Base-by-base conservation (phyloP, 2,888 invertebrate species). In the Trilocha varians region DNA sequence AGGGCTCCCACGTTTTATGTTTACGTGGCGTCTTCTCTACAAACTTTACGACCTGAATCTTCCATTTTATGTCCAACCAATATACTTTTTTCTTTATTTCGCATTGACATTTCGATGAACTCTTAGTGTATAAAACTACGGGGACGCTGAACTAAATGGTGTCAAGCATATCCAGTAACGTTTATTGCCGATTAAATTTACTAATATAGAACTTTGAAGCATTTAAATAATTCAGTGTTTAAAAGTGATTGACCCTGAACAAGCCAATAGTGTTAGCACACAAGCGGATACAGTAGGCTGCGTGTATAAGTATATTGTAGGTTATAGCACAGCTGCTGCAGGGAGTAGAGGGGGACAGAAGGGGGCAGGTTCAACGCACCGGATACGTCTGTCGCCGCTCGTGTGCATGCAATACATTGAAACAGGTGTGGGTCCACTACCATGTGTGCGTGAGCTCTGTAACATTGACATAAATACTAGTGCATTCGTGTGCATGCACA, bases 381-480 rank as follows among this genome's bases (percentile, higher is more conserved):
- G 83, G 83, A 83, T 77, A 78, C 76, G 76, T 74, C 72, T 77
- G 77, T 78, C 77, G 78, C 68, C 69, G 71, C 61, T 57, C 48
- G 53, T 47, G 48, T 62, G 64, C 65, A 66, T 70, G 67, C 70
- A 66, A 61, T 47, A 56, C 65, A 70, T 55, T 56, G 59, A 68
- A 59, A 62, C 72, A 75, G 74, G 78, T 78, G 76, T 72, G 73
- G 43, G 76, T 66, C 50, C 44, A 38, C 32, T 52, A 32, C 42
- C 14, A 46, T 66, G 63, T 72, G 68, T 67, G 69, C 47, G 59
- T 52, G 42, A 46, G 13, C 53, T 48, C 53, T 71, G 80, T 82
- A 80, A 83, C 82, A 82, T 83, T 83, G 84, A 83, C 83, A 83
- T 79, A 78, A 79, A 83, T 82, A 77, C 74, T 61, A 57, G 56